phyloP scores from a whole-genome alignment of 2,113 vertebrate species.

The Fregata magnificens region DNA sequence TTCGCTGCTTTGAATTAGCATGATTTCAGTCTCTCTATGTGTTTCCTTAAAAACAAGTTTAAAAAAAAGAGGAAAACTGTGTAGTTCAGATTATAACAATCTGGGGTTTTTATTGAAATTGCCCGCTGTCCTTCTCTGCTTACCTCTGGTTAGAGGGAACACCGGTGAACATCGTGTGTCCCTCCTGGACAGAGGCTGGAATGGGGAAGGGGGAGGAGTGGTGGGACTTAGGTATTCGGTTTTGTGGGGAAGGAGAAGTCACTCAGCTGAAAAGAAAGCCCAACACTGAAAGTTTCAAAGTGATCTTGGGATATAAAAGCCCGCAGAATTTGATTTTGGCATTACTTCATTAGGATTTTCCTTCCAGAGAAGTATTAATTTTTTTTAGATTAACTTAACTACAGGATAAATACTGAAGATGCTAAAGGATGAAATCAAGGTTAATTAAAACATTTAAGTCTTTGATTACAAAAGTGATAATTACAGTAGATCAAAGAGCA shows the following conservation, averaged over 20 bases:
- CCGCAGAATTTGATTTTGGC: background rate
- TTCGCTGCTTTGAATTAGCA: background rate
- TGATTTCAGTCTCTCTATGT: background rate
- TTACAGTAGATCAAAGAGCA: background rate
- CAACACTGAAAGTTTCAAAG: background rate
- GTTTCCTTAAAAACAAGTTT: background rate
- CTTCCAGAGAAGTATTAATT: background rate
- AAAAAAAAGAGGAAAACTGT: background rate
- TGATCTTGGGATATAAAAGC: background rate
- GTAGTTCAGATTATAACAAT: background rate
- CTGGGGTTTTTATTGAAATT: background rate
- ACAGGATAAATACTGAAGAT: background rate
- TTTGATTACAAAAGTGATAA: background rate
- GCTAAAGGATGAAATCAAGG: background rate
- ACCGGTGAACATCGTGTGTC: fast-evolving
- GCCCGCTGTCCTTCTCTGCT: background rate
- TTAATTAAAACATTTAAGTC: background rate
- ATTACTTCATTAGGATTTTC: background rate
- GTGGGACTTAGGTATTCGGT: background rate
- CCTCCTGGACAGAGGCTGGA: background rate
- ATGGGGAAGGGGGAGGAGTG: background rate
- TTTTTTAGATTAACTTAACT: background rate
- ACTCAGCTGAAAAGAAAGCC: background rate
- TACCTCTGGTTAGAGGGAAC: background rate
- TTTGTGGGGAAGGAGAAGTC: background rate